Evolutionary conservation across 2,113 vertebrate genomes (phyloP).

Genomic region (Dipodomys merriami): DNA sequence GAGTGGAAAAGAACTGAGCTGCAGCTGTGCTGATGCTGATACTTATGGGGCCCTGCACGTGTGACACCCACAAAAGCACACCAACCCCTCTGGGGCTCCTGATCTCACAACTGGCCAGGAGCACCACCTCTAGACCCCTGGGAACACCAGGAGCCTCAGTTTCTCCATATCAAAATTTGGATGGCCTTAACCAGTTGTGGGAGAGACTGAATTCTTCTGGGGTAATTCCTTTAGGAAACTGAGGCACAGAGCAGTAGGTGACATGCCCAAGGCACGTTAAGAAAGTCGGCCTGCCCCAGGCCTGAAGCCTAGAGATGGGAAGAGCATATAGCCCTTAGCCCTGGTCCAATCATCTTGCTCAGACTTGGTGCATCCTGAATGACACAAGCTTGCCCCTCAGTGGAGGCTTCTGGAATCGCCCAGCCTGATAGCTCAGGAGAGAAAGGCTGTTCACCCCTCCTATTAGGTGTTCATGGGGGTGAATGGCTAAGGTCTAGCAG

Average conservation of each 20-base stretch:
- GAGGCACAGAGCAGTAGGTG: background rate
- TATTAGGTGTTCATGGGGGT: background rate
- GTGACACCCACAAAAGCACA: no score
- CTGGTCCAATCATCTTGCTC: no score
- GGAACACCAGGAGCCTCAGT: background rate
- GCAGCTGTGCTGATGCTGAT: no score
- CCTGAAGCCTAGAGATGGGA: background rate
- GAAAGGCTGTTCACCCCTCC: background rate
- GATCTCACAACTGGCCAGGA: background rate
- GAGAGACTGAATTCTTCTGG: no score
- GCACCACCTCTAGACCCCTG: background rate
- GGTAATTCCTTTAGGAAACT: background rate
- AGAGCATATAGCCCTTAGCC: accelerated
- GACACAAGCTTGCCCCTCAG: slow-evolving; percentile 7
- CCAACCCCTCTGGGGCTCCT: background rate
- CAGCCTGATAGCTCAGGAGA: accelerated
- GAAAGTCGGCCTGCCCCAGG: accelerated
- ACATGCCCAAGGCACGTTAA: background rate
- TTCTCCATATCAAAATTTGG: background rate
- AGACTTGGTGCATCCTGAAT: background rate
- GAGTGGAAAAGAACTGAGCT: no score
- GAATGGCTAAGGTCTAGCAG: background rate
- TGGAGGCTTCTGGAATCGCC: background rate
- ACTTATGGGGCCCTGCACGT: background rate
- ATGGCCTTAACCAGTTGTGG: no score